Percentiles rank a stretch among this genome's conserved stretches.
These are phyloP conservation scores for Ophion ventricosus DNA, from an alignment of 2,888 invertebrate genomes.

Conservation along the genomic window DNA sequence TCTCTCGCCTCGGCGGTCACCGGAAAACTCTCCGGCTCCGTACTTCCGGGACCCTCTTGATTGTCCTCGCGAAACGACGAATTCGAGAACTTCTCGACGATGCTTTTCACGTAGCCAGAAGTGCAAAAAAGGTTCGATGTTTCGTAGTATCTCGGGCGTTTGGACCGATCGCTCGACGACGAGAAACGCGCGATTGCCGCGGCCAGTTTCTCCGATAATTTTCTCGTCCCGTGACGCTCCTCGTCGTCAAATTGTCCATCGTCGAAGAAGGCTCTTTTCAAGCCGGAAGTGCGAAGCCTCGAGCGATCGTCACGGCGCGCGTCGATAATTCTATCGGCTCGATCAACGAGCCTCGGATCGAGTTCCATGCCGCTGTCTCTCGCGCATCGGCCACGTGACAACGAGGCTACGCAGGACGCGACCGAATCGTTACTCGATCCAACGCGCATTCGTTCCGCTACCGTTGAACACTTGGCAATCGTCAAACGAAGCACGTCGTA, in stretches of 20 bases:
- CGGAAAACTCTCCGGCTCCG: not conserved
- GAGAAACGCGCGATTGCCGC: conserved; percentile 47
- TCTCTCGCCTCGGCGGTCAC: not conserved
- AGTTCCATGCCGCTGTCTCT: not conserved
- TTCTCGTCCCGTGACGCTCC: conserved; percentile 3
- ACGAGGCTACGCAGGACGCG: not conserved
- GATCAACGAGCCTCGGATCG: not conserved
- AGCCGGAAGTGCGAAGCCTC: conserved; percentile 9
- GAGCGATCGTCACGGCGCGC: not conserved
- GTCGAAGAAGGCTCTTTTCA: conserved; percentile 36
- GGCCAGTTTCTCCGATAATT: conserved; percentile 41
- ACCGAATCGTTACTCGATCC: conserved; percentile 58
- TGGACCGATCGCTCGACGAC: not conserved
- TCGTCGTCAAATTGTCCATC: not conserved
- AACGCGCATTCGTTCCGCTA: conserved; percentile 74
- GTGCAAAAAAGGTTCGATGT: not conserved
- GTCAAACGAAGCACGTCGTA: conserved; percentile 71
- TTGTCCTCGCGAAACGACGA: not conserved
- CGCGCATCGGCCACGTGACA: not conserved
- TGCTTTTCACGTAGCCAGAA: conserved; percentile 51
- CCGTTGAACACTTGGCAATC: conserved; percentile 69
- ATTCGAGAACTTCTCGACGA: conserved; percentile 55
- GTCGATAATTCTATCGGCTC: not conserved
- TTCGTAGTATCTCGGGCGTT: conserved; percentile 5
- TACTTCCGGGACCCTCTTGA: not conserved